Evolutionary conservation across 2,797 vertebrate genomes (phyloP).

Genomic region (Rhodeus uyekii): DNA sequence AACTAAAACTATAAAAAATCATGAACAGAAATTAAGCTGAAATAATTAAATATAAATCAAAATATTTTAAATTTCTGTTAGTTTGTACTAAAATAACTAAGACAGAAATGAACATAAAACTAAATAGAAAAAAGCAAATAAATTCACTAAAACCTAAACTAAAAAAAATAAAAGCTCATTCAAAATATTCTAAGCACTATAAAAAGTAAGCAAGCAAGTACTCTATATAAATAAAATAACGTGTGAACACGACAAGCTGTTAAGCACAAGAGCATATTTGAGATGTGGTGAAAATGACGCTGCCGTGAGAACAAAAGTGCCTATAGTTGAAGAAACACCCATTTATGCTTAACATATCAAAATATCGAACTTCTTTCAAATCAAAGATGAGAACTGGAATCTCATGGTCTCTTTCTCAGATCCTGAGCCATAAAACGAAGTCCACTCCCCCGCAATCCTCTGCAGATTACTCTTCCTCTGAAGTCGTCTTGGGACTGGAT

Average conservation of each 20-base stretch:
- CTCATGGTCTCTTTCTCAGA: slow-evolving; percentile 21
- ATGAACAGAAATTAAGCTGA: too few relatives aligned
- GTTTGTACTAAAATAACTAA: neutral
- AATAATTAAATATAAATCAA: too few relatives aligned
- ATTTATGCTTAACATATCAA: slow-evolving; percentile 17
- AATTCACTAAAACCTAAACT: neutral
- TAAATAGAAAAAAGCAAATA: neutral
- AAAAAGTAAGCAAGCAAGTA: neutral
- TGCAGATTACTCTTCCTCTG: slow-evolving; percentile 31
- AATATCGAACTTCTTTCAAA: slow-evolving; percentile 5
- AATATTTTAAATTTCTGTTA: neutral
- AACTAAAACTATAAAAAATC: neutral
- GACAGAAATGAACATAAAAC: neutral
- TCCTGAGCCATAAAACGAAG: slow-evolving; percentile 21
- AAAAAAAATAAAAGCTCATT: neutral
- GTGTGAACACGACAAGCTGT: too few relatives aligned
- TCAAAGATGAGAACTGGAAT: slow-evolving; percentile 28
- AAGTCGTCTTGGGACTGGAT: slow-evolving; percentile 28
- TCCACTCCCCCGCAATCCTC: slow-evolving; percentile 24
- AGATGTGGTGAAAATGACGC: neutral
- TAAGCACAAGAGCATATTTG: neutral
- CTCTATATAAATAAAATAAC: neutral
- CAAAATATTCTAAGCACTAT: neutral
- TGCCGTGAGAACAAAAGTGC: neutral
- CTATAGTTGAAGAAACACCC: neutral